Base-by-base conservation (phyloP, 2,888 invertebrate genomes). In the Cephalotes varians region DNA sequence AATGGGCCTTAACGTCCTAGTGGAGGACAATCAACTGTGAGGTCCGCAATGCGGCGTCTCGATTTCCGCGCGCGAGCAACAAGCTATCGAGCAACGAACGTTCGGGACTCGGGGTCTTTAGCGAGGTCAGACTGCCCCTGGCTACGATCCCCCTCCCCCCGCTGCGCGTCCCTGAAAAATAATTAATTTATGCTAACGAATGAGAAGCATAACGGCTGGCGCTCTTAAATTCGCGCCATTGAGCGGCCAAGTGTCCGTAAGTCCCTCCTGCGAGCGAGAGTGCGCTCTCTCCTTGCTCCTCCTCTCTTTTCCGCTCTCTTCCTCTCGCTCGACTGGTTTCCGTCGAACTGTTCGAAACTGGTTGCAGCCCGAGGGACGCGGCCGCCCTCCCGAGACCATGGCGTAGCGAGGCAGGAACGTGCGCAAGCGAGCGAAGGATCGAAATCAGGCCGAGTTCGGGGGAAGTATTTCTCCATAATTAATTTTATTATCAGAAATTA, bases 101-200 rank as follows among this genome's bases (percentile, higher is more conserved):
- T 49, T 31, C 51, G 65, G 56, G 60, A 47, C 81, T 71, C 79
- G n/a, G 62, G 77, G 76, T 80, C 56, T 31, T 73, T 47, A 67
- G 77, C 74, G 83, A 81, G 87, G 85, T 81, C 79, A 58, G 81
- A 69, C 81, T 21, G 81, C 82, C 71, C 82, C 82, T 82, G 81
- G 82, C 72, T 56, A 49, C 71, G 44, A 21, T n/a, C 56, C 58
- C 49, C 54, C 47, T 21, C 51, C 47, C 47, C 54, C 47, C 83
- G 65, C 71, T 47, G 76, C 60, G 67, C 84, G 65, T 82, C 85
- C 76, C 81, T 88, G 88, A 91, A 91, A 92, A 92, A 94, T 94
- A 93, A 93, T 94, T 94, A 93, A 93, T 93, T 93, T 93, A 93
- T 93, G 93, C 93, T 93, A 93, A 93, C 93, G 93, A 93, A 93